Percentiles rank a stretch among this genome's conserved stretches.
Evolutionary conservation across 2,113 vertebrate genomes (phyloP).

Genomic region (Hippolais icterina): DNA sequence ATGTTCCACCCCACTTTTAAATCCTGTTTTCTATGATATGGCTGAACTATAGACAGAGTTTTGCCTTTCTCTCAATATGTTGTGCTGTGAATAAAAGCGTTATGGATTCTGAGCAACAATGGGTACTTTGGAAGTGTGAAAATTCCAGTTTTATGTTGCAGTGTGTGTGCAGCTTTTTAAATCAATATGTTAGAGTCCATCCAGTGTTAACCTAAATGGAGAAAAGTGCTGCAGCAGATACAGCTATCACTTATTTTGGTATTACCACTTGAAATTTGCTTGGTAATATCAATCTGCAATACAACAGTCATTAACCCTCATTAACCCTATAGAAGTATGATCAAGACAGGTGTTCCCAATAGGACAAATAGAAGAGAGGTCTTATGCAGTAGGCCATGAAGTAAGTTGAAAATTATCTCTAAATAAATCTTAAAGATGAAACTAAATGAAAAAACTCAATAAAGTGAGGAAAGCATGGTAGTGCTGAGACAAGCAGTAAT

Average conservation of each 20-base stretch:
- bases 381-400: slow-evolving; percentile 3
- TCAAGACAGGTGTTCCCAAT: slow-evolving; percentile 56
- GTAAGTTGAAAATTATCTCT: slow-evolving; percentile 17
- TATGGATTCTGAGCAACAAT: background rate
- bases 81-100: background rate
- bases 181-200: background rate
- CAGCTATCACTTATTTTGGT: background rate
- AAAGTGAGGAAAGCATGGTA: background rate
- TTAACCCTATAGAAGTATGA: slow-evolving; percentile 54
- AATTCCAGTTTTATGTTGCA: background rate
- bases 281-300: slow-evolving; percentile 55
- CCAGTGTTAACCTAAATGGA: background rate
- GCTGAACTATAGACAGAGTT: background rate
- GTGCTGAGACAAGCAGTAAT: slow-evolving; percentile 33
- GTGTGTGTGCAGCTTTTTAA: background rate
- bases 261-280: slow-evolving; percentile 49
- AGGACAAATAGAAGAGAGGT: background rate
- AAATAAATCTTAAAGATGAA: slow-evolving; percentile 18
- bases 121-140: background rate
- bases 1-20: background rate
- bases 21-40: background rate
- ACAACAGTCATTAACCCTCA: slow-evolving; percentile 67
- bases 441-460: background rate
- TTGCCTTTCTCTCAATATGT: background rate
- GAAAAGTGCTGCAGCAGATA: background rate